Evolutionary conservation across 2,888 invertebrate genomes (phyloP).

Genomic region (Ennomos fuscantarius): DNA sequence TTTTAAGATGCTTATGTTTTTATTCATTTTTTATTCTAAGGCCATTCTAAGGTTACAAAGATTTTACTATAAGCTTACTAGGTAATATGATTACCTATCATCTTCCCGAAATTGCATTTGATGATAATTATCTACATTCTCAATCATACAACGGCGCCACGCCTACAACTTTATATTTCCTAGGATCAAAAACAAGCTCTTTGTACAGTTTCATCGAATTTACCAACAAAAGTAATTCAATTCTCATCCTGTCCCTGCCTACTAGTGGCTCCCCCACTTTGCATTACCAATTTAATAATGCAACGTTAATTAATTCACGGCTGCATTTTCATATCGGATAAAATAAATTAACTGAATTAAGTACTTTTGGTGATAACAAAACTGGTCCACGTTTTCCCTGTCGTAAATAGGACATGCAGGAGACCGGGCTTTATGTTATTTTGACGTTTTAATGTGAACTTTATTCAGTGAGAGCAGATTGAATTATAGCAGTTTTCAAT

Average conservation of each 20-base stretch:
- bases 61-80: too few relatives aligned
- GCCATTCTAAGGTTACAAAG: too few relatives aligned
- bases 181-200: slow-evolving; percentile 63
- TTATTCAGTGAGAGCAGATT: slow-evolving; percentile 20
- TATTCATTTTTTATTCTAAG: too few relatives aligned
- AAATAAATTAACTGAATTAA: slow-evolving; percentile 58
- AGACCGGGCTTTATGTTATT: slow-evolving; percentile 30
- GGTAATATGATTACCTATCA: too few relatives aligned
- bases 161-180: slow-evolving; percentile 53
- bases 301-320: slow-evolving; percentile 60
- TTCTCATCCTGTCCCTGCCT: slow-evolving; percentile 51
- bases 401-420: slow-evolving; percentile 41
- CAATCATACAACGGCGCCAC: slow-evolving; percentile 50
- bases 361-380: slow-evolving; percentile 51
- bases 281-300: slow-evolving; percentile 66
- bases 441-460: slow-evolving; percentile 33
- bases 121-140: background rate
- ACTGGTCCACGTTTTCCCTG: slow-evolving; percentile 47
- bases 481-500: slow-evolving; percentile 25
- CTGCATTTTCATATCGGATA: slow-evolving; percentile 51
- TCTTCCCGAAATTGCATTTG: too few relatives aligned
- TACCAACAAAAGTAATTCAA: slow-evolving; percentile 64
- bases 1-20: too few relatives aligned
- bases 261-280: slow-evolving; percentile 53
- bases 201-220: slow-evolving; percentile 66